Conservation (phyloP, 2,113 vertebrate genomes). For the Morone chrysops region DNA sequence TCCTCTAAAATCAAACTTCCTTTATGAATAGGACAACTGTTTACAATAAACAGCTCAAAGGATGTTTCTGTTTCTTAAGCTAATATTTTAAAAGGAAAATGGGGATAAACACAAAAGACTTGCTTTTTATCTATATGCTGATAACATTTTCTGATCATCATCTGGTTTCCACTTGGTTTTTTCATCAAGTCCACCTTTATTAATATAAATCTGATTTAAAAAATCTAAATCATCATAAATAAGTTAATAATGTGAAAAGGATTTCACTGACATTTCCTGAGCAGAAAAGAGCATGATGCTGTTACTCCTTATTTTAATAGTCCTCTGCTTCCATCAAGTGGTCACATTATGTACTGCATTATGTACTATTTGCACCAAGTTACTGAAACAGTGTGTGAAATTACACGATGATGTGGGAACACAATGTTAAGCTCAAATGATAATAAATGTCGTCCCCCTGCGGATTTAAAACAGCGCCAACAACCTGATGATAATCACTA, state of each 20-base stretch:
- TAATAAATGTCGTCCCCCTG: neutral
- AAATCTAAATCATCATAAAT: neutral
- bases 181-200: neutral
- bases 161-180: neutral
- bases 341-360: constrained; percentile 22
- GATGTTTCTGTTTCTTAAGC: neutral
- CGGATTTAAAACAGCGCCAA: neutral
- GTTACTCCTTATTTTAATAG: neutral
- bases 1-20: too few relatives aligned
- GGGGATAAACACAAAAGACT: neutral
- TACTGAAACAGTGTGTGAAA: neutral
- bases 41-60: too few relatives aligned
- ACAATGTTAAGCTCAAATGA: neutral
- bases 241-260: neutral
- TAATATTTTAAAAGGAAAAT: neutral
- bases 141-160: too few relatives aligned
- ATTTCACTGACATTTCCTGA: neutral
- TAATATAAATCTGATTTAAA: neutral
- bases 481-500: neutral
- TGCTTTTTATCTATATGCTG: too few relatives aligned
- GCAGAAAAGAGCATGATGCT: neutral
- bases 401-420: neutral
- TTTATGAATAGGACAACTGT: too few relatives aligned
- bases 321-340: constrained; percentile 60
- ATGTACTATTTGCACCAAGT: neutral